Base-by-base conservation (phyloP, 1,140 invertebrate species). In the Achatina immaculata region DNA sequence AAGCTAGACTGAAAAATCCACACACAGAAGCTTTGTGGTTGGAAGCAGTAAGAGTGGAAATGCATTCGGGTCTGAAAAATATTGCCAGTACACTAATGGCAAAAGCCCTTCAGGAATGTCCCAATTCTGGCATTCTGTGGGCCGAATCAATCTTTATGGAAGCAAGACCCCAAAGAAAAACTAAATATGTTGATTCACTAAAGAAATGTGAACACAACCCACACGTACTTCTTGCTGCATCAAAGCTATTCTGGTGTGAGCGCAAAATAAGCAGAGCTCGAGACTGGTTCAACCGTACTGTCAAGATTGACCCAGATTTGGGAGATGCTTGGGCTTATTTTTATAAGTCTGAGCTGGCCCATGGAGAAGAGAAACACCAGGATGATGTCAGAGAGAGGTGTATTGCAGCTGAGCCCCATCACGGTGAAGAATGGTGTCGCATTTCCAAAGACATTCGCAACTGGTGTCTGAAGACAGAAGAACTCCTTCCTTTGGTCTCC, bases 151-250 rank as follows among this genome's bases (percentile, higher is more conserved):
- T 99, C 81, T 99, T 98, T 88, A 95, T 99, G 94, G 98, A 99
- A 92, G 93, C 96, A 0, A 93, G 96, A 76, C 96, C 98, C 14
- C 97, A 98, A 90, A 92, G 98, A 72, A 99, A 99, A 91, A 97
- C 97, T 0, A 99, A 99, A 90, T 97, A 95, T 84, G 96, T 99
- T n/a, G 98, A 99, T 93, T 99, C 98, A 1, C 90, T 99, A 6
- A 99, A 99, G 90, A 97, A 97, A 90, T 99, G 98, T 91, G 98
- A 99, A 92, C 98, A 99, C 89, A 97, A 99, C 93, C 95, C 97
- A 0, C 94, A 98, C 91, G 98, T 99, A 0, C 92, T 99, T 9
- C 91, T 99, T 66, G 97, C 98, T 0, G 97, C 98, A 0, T 97
- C 98, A 0, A 98, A 98, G 93, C 94, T 90, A 90, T 98, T 99